phyloP scores from a whole-genome alignment of 2,797 vertebrate genomes.

The Lophius americanus region DNA sequence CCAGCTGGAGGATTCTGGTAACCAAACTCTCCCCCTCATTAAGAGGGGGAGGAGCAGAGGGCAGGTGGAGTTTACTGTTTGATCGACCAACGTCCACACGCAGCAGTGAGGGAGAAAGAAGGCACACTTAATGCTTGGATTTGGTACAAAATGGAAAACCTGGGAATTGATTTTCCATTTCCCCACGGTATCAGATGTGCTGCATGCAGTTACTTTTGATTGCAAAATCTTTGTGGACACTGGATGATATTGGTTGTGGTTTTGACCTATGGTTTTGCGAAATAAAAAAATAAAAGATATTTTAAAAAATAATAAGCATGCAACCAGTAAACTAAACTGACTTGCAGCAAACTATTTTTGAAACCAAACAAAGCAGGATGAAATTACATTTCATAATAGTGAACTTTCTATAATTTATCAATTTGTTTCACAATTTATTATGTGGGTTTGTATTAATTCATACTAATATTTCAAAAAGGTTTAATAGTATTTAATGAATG shows the following conservation, averaged over 20 bases:
- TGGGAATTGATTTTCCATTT: constrained; percentile 1
- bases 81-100: constrained; percentile 84
- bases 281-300: background rate
- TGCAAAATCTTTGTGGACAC: background rate
- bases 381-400: background rate
- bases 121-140: constrained; percentile 72
- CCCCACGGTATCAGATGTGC: background rate
- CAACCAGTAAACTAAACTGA: background rate
- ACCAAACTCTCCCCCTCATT: constrained; percentile 99
- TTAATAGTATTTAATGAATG: background rate
- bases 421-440: background rate
- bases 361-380: background rate
- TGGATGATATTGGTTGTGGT: background rate
- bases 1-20: constrained; percentile 99
- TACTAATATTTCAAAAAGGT: background rate
- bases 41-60: constrained; percentile 98
- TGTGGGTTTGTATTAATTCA: background rate
- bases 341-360: background rate
- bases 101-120: constrained; percentile 95
- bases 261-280: background rate
- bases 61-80: constrained; percentile 99
- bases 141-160: constrained; percentile 37
- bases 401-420: background rate
- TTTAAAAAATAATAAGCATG: background rate
- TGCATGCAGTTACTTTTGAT: background rate